Conservation (phyloP, 2,113 vertebrate genomes). For the Sprattus sprattus region DNA sequence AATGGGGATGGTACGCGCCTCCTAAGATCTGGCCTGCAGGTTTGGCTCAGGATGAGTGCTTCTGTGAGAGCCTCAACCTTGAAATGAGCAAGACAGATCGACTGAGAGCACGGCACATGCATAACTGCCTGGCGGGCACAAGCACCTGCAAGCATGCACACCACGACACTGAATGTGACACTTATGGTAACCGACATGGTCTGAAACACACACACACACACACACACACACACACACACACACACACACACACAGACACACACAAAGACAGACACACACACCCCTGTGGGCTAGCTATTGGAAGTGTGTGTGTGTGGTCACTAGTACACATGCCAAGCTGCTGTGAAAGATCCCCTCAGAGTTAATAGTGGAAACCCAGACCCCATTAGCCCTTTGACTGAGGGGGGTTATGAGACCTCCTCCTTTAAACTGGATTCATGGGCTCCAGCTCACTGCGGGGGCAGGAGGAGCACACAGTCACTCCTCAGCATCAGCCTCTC, state of each 20-base stretch:
- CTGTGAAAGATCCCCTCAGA: too few relatives aligned
- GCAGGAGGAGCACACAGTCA: too few relatives aligned
- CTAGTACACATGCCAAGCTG: not conserved
- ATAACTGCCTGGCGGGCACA: not conserved
- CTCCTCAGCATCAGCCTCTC: too few relatives aligned
- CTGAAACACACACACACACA: not conserved
- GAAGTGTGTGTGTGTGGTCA: not conserved
- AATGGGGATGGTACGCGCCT: not conserved
- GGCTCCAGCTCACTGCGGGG: too few relatives aligned
- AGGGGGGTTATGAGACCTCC: too few relatives aligned
- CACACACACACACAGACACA: not conserved
- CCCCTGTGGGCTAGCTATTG: not conserved
- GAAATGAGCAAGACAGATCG: not conserved
- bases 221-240: not conserved
- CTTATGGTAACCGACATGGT: too few relatives aligned
- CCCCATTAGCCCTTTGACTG: too few relatives aligned
- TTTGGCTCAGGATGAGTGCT: not conserved
- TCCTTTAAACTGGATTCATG: too few relatives aligned
- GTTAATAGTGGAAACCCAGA: too few relatives aligned
- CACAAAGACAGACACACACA: not conserved
- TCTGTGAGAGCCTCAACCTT: not conserved
- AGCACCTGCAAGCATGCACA: not conserved
- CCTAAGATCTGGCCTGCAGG: not conserved
- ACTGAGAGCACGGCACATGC: not conserved
- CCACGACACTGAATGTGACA: not conserved